Conservation (phyloP, 2,888 invertebrate species). For the Odontocerum albicorne region DNA sequence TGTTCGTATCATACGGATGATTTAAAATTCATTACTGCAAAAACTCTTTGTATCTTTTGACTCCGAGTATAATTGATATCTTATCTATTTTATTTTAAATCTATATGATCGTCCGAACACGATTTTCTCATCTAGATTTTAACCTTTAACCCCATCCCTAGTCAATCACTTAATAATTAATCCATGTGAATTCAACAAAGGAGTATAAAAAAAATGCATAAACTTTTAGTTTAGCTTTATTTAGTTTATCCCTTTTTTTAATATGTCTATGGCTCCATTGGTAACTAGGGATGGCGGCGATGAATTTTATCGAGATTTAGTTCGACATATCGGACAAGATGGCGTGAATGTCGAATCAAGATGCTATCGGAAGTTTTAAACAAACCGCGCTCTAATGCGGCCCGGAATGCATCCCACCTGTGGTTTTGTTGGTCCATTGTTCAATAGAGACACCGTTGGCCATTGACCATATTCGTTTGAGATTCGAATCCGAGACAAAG, state of each 20-base stretch:
- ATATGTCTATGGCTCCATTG: neutral
- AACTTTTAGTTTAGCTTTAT: neutral
- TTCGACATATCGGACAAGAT: slow-evolving; percentile 7
- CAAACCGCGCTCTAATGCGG: slow-evolving; percentile 14
- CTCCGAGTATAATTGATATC: too few relatives aligned
- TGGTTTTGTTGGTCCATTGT: too few relatives aligned
- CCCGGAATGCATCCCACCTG: slow-evolving; percentile 18
- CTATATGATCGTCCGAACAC: slow-evolving; percentile 9
- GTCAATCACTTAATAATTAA: too few relatives aligned
- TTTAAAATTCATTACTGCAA: too few relatives aligned
- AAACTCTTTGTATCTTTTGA: too few relatives aligned
- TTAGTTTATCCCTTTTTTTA: neutral
- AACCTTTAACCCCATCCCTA: slow-evolving; percentile 11
- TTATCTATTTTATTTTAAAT: too few relatives aligned
- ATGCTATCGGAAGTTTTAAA: slow-evolving; percentile 28
- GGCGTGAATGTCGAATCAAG: slow-evolving; percentile 35
- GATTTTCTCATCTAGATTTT: slow-evolving; percentile 18
- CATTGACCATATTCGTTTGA: too few relatives aligned
- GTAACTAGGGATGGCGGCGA: neutral
- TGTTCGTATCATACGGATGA: too few relatives aligned
- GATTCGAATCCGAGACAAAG: too few relatives aligned
- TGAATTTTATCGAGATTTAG: slow-evolving; percentile 4
- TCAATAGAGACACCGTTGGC: too few relatives aligned
- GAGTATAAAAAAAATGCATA: neutral
- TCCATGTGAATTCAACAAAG: too few relatives aligned